These are phyloP conservation scores for Ectropis grisescens DNA, from an alignment of 1,140 invertebrate species.

Conservation along the genomic window DNA sequence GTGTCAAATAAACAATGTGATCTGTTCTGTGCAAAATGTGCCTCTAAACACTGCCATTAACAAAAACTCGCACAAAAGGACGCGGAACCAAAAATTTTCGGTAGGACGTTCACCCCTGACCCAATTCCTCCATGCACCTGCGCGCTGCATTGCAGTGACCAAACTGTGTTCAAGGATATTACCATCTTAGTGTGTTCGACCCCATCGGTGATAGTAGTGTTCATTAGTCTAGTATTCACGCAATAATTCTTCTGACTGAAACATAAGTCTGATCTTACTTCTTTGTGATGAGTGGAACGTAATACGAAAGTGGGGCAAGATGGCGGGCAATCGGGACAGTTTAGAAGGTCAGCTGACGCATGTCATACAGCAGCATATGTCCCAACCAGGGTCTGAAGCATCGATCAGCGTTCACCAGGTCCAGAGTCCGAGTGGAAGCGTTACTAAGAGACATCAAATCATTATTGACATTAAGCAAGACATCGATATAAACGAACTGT, in stretches of 20 bases:
- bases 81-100: too few relatives aligned
- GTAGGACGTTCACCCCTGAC: conserved; percentile 51
- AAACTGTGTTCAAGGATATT: too few relatives aligned
- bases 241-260: conserved; percentile 50
- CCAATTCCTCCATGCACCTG: conserved; percentile 44
- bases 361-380: conserved; percentile 57
- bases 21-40: too few relatives aligned
- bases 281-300: conserved; percentile 22
- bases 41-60: conserved; percentile 34
- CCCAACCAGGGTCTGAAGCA: conserved; percentile 42
- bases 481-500: conserved; percentile 64
- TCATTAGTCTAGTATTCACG: conserved; percentile 46
- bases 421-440: conserved; percentile 45
- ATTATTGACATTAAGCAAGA: conserved; percentile 70
- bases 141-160: conserved; percentile 34
- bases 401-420: conserved; percentile 63
- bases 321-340: conserved; percentile 41
- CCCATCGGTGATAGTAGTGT: conserved; percentile 55
- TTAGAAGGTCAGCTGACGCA: conserved; percentile 51
- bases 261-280: conserved; percentile 36
- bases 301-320: conserved; percentile 18
- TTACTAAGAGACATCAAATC: conserved; percentile 62
- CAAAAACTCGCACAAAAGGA: too few relatives aligned
- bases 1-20: conserved; percentile 20
- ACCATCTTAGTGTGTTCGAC: conserved; percentile 6